Conservation (phyloP, 2,797 vertebrate species). For the Chelonia mydas region DNA sequence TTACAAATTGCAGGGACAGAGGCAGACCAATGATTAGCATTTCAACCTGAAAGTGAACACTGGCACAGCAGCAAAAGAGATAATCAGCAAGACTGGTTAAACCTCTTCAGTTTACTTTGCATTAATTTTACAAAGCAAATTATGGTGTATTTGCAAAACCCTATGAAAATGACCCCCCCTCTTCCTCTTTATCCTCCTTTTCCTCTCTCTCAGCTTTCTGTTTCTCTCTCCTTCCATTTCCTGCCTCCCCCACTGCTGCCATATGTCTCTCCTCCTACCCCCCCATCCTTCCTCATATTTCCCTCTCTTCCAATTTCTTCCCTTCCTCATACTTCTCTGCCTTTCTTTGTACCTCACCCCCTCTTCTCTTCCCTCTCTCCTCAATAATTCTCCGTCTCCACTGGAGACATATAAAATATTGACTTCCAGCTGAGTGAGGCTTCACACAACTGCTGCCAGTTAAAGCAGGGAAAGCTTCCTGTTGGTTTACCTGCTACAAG, state of each 20-base stretch:
- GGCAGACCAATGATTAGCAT: background rate
- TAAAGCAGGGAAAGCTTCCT: conserved; percentile 3
- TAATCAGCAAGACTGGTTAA: background rate
- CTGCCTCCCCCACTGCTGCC: background rate
- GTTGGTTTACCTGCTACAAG: background rate
- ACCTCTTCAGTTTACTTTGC: background rate
- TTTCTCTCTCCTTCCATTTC: background rate
- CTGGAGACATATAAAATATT: background rate
- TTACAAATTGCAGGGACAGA: fast-evolving
- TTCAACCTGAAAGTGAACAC: background rate
- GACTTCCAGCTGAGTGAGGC: background rate
- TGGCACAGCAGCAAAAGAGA: background rate
- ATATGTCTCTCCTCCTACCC: background rate
- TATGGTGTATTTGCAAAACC: background rate
- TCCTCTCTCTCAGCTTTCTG: background rate
- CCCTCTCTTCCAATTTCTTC: background rate
- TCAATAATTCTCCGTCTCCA: background rate
- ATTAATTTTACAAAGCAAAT: conserved; percentile 22
- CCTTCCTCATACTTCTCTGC: background rate
- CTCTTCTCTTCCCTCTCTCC: background rate
- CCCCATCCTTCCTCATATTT: background rate
- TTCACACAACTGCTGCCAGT: background rate
- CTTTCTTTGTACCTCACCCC: background rate
- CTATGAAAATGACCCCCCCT: background rate
- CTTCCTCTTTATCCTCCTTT: background rate